A percentile compares a stretch with the other conserved stretches of the same genome.
phyloP scores from a whole-genome alignment of 2,888 invertebrate species.

The Germaria angustata region DNA sequence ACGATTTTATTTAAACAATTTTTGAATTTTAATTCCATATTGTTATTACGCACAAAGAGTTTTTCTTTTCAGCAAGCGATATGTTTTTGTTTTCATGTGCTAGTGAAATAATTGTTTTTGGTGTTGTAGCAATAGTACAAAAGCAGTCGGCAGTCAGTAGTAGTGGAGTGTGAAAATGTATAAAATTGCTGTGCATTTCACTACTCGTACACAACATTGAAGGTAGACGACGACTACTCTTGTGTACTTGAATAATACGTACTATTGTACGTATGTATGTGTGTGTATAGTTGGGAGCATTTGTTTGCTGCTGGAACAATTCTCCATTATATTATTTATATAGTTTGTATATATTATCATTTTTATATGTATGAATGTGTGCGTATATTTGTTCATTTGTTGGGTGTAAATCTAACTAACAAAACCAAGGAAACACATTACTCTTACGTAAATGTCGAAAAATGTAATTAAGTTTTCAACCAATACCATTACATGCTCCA shows the following conservation, averaged over 20 bases:
- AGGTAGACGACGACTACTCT: constrained; percentile 26
- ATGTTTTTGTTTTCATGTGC: too few relatives aligned
- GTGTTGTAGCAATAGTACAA: too few relatives aligned
- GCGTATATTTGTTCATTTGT: constrained; percentile 3
- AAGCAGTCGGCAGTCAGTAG: constrained; percentile 6
- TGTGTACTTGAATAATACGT: neutral
- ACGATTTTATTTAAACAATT: too few relatives aligned
- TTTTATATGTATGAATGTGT: neutral
- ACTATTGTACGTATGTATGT: neutral
- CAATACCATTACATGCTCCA: constrained; percentile 67
- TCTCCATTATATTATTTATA: constrained; percentile 31
- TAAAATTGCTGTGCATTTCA: constrained; percentile 31
- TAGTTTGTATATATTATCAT: neutral
- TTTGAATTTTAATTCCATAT: too few relatives aligned
- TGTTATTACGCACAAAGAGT: too few relatives aligned
- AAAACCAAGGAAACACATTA: constrained; percentile 67
- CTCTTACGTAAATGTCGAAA: constrained; percentile 67
- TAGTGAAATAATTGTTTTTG: too few relatives aligned
- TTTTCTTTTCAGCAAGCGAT: neutral
- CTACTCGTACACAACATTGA: constrained; percentile 7
- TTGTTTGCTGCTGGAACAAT: constrained; percentile 26
- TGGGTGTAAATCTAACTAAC: constrained; percentile 65
- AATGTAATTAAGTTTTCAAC: constrained; percentile 69
- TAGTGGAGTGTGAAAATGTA: constrained; percentile 37
- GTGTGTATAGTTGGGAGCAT: neutral